A percentile compares a stretch with the other conserved stretches of the same genome.
Conservation (phyloP, 2,113 vertebrate genomes). For the Amphilophus citrinellus region DNA sequence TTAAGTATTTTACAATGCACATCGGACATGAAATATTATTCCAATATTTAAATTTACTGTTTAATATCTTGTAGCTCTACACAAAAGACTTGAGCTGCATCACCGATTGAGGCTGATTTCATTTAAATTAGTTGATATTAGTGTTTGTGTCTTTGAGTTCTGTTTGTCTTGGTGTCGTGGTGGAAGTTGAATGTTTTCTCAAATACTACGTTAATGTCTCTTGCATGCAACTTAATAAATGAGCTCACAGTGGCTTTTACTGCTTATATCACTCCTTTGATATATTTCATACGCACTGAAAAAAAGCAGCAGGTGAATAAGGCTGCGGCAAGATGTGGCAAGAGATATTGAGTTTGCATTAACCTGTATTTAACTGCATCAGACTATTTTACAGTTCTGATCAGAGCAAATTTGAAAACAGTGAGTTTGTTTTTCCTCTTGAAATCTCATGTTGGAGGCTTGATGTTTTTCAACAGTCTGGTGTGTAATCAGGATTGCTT, state of each 20-base stretch:
- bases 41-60: background rate
- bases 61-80: background rate
- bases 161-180: background rate
- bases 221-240: conserved; percentile 7
- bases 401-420: conserved; percentile 5
- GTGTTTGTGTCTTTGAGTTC: background rate
- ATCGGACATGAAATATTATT: background rate
- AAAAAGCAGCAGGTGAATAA: conserved; percentile 18
- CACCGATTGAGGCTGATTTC: background rate
- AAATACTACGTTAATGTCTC: background rate
- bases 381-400: conserved; percentile 22
- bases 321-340: background rate
- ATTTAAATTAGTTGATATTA: background rate
- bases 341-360: conserved; percentile 25
- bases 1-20: background rate
- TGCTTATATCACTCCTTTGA: background rate
- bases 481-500: background rate
- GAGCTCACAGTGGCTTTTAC: background rate
- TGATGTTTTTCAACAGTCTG: background rate
- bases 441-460: background rate
- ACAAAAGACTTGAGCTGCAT: background rate
- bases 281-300: background rate
- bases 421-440: background rate
- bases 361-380: background rate
- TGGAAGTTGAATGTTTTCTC: background rate